Base-by-base conservation (phyloP, 2,113 vertebrate species). In the Manacus vitellinus region DNA sequence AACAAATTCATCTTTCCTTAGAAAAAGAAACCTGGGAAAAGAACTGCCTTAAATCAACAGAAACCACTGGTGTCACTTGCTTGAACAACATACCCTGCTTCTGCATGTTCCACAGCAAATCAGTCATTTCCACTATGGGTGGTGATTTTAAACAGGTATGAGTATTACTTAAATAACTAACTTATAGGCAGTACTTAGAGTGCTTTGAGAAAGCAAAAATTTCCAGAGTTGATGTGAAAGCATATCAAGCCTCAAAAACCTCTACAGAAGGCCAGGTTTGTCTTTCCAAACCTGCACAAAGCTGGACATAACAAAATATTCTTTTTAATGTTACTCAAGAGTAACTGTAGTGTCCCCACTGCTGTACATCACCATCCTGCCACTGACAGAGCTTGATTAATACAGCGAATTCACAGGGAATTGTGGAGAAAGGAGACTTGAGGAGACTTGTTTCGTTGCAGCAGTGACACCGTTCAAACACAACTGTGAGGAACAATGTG, bases 401-500 rank as follows among this genome's bases (percentile, higher is more conserved):
- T 72, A 58, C 10, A 73, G 28, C 41, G 41, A 90, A 61, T 84
- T 86, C 39, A 92, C 8, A 4, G 44, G 39, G 28, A 78, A 61
- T 19, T 0, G 0, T 23, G 27, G 68, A 92, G 79, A 97, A 89
- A 80, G 47, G 63, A 58, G 92, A 74, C 96, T 93, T 93, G 92
- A 96, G 88, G 83, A 96, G 83, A 94, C 86, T 86, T 94, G 92
- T 91, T 89, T 70, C 11, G 0, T 12, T 81, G 85, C 72, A 75
- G 84, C 71, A 94, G 14, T 27, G 83, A 84, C 63, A 88, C 95
- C 23, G 0, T 89, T 83, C 72, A 96, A 97, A 96, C 88, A 94
- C 59, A 93, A 95, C 93, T 52, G 76, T 35, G 87, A 94, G 86
- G 76, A 95, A 95, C 95, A 96, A 75, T 65, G 86, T 49, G 35